Base-by-base conservation (phyloP, 2,888 invertebrate genomes). In the Harpalus rufipes region DNA sequence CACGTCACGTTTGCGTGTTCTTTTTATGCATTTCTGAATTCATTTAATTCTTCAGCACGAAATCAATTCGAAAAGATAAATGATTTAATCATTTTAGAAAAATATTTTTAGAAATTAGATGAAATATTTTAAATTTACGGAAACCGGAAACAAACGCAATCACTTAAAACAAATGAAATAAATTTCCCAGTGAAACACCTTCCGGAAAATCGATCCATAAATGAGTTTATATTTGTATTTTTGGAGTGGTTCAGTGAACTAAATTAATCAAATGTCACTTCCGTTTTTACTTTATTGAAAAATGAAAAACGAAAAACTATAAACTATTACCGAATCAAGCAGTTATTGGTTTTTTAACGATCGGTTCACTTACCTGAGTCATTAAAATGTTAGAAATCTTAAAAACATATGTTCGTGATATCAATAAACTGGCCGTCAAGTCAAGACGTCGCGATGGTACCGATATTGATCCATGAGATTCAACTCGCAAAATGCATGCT, bases 401-500 rank as follows among this genome's bases (percentile, higher is more conserved):
- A 81, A 58, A 21, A 81, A 65, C 81, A 81, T 82, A 82, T 82
- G 82, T 56, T 74, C 82, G 68, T 74, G 58, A 82, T 82, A 82
- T 82, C 72, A 74, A 72, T 74, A 82, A 72, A 82, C 18, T 44
- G 41, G n/a, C 10, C 74, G 74, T 82, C 72, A 56, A 44, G 74
- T 82, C 72, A 56, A 44, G 81, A 51, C 56, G 44, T 63, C 81
- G 81, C 32, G 59, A 80, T 81, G 65, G 81, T 68, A 81, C 81
- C 63, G 65, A 74, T 82, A 82, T 82, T 82, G 82, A 82, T 82
- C 82, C 82, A 80, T 74, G 72, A 18, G 59, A 41, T 80, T 80
- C 59, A 59, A 78, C 78, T 78, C 58, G 58, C 14, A 58, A 74
- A 21, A 58, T 59, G 59, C 41, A 80, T 39, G 61, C 72, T 74